A percentile compares a stretch with the other conserved stretches of the same genome.
phyloP scores from a whole-genome alignment of 2,113 vertebrate genomes.

The Scortum barcoo region DNA sequence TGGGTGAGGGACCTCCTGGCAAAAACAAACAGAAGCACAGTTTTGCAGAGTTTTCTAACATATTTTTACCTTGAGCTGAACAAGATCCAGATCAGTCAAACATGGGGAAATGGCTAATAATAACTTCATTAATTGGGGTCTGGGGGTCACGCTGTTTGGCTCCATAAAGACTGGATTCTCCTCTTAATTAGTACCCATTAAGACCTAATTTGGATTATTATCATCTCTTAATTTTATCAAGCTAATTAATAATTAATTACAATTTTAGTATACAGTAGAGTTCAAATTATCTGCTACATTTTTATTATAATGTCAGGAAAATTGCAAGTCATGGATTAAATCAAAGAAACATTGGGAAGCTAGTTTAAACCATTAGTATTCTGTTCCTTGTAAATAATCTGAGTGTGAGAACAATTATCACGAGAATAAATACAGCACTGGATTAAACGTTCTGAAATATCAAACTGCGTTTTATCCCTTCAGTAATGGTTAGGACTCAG shows the following conservation, averaged over 20 bases:
- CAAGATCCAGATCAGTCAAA: slow-evolving; percentile 65
- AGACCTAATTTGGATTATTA: slow-evolving; percentile 83
- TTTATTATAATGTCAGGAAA: slow-evolving; percentile 81
- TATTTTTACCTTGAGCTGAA: slow-evolving; percentile 60
- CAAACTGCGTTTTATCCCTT: slow-evolving; percentile 24
- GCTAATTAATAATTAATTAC: slow-evolving; percentile 86
- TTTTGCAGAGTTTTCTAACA: slow-evolving; percentile 33
- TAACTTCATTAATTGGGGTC: slow-evolving; percentile 88
- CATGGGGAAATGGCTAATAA: slow-evolving; percentile 77
- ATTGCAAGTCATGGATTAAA: slow-evolving; percentile 30
- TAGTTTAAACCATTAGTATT: neutral
- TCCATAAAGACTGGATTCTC: slow-evolving; percentile 80
- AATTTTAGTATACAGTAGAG: slow-evolving; percentile 54
- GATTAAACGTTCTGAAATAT: slow-evolving; percentile 27
- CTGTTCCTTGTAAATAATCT: neutral
- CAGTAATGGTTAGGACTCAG: slow-evolving; percentile 16
- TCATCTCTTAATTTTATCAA: slow-evolving; percentile 85
- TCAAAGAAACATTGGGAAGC: slow-evolving; percentile 11
- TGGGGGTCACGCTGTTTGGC: slow-evolving; percentile 80
- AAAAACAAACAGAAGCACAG: slow-evolving; percentile 65
- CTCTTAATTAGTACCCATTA: slow-evolving; percentile 85
- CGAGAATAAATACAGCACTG: slow-evolving; percentile 1
- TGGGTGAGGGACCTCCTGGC: slow-evolving; percentile 50
- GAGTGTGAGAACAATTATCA: neutral
- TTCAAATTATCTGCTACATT: slow-evolving; percentile 90